Evolutionary conservation across 2,113 vertebrate species (phyloP).

Genomic region (Pardalotus punctatus): DNA sequence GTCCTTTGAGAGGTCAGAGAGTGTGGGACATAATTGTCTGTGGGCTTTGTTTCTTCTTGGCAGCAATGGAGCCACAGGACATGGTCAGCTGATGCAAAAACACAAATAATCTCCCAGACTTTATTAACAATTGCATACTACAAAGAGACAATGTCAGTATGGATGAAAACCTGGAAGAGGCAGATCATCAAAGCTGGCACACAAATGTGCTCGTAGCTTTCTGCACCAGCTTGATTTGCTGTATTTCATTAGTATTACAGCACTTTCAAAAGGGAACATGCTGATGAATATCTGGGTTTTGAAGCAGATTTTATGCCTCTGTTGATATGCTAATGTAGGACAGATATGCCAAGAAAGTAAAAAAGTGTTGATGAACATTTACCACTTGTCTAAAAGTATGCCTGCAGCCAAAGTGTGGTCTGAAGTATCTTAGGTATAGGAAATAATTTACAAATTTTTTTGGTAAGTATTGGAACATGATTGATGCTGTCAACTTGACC

Average conservation of each 20-base stretch:
- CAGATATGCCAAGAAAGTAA: not conserved
- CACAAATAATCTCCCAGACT: not conserved
- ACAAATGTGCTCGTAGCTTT: not conserved
- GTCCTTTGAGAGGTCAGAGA: constrained; percentile 48
- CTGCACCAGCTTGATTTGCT: not conserved
- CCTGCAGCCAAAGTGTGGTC: not conserved
- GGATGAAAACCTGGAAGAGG: not conserved
- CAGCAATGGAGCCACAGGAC: constrained; percentile 29
- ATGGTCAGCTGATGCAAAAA: constrained; percentile 4
- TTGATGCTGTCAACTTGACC: not conserved
- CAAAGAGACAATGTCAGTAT: constrained; percentile 12
- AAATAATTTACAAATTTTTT: not conserved
- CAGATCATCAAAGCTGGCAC: not conserved
- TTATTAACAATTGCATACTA: constrained; percentile 16
- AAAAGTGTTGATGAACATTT: not conserved
- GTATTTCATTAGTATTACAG: not conserved
- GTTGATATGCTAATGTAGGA: not conserved
- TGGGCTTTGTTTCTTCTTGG: constrained; percentile 11
- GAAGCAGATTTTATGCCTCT: not conserved
- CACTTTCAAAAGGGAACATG: not conserved
- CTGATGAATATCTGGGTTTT: not conserved
- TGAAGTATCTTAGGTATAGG: not conserved
- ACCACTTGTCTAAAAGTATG: not conserved
- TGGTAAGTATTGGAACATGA: not conserved
- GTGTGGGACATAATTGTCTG: constrained; percentile 37